These are phyloP conservation scores for Musca domestica DNA, from an alignment of 1,140 invertebrate species.

Conservation along the genomic window DNA sequence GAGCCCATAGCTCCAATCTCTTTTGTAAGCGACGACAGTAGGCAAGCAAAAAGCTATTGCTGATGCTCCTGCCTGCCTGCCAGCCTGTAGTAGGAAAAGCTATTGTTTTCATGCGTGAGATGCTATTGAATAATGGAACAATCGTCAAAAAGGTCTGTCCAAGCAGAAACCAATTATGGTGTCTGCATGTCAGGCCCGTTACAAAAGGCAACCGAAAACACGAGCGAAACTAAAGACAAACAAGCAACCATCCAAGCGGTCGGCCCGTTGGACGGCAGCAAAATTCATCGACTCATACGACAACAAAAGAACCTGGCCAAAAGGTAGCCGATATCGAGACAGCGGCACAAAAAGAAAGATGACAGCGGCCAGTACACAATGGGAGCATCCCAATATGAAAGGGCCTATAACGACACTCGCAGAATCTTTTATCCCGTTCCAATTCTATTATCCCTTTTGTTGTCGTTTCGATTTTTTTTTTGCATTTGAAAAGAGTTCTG, in stretches of 20 bases:
- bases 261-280: no score
- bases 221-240: not conserved
- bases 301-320: not conserved
- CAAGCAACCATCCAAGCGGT: no score
- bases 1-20: no score
- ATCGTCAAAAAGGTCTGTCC: constrained; percentile 4
- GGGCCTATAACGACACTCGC: no score
- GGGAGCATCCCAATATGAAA: not conserved
- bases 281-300: not conserved
- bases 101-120: constrained; percentile 4
- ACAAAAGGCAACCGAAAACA: not conserved
- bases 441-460: not conserved
- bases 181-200: not conserved
- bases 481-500: not conserved
- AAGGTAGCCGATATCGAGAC: not conserved
- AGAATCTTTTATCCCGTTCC: no score
- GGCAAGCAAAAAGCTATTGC: no score
- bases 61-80: no score
- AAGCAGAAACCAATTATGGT: constrained; percentile 17
- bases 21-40: no score
- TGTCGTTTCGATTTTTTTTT: not conserved
- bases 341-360: not conserved
- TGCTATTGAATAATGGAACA: constrained; percentile 17
- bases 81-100: no score
- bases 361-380: constrained; percentile 12